Base-by-base conservation (phyloP, 1,140 invertebrate genomes). In the Cydia strobilella region DNA sequence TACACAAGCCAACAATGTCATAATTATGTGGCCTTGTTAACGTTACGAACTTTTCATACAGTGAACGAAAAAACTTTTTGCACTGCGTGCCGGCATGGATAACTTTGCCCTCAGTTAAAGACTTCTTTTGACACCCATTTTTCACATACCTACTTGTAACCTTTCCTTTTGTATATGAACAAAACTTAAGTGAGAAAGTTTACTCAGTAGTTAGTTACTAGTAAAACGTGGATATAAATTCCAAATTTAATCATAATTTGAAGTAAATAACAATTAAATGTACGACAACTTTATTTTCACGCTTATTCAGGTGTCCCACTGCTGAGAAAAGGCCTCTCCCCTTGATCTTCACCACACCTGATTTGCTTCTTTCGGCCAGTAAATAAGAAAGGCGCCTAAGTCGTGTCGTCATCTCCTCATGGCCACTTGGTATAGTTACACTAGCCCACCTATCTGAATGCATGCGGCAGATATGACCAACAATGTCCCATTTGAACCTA, bases 101-200 rank as follows among this genome's bases (percentile, higher is more conserved):
- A 66, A 66, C 27, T 66, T 66, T 31, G 12, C 23, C 63, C 13
- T 63, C 48, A 66, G 63, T 66, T 66, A 31, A n/a, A 31, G 25
- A 66, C 25, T 31, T 31, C 25, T 66, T 63, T 31, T 66, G 63
- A 31, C 63, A 35, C 63, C 63, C 63, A 25, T 66, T 66, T 66
- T 31, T 31, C 25, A 31, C 23, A 31, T 66, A 25, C 3, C 20
- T 13, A 63, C 23, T 25, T 12, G 12, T 25, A 31, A 31, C 25
- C n/a, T 66, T 27, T 10, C 27, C 27, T 13, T 25, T 63, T 2
- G 25, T 31, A n/a, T 66, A 23, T 35, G 27, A 10, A n/a, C 13
- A 63, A 15, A 63, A 27, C 59, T 12, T 13, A 25, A 25, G 18
- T 10, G 10, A 18, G 18, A 0, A n/a, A 51, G 2, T 51, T 6